Percentiles rank a stretch among this genome's conserved stretches.
Evolutionary conservation across 2,888 invertebrate species (phyloP).

Genomic region (Lordiphosa fenestrarum): DNA sequence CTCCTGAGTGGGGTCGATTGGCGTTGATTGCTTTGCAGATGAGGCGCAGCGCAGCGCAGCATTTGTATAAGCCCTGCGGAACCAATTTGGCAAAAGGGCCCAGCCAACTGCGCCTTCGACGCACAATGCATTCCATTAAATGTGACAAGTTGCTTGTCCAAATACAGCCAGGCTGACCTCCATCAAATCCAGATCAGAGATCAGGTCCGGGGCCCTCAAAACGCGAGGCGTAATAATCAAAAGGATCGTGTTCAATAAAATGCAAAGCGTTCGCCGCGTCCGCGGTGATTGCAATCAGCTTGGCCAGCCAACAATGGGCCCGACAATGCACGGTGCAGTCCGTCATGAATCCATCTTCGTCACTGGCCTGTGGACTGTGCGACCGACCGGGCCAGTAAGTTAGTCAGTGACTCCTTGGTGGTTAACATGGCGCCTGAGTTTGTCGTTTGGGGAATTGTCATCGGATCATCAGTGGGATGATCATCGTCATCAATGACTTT

Average conservation of each 20-base stretch:
- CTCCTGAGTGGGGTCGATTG: constrained; percentile 35
- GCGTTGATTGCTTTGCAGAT: constrained; percentile 67
- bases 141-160: constrained; percentile 73
- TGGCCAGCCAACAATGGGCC: constrained; percentile 19
- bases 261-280: constrained; percentile 49
- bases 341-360: constrained; percentile 73
- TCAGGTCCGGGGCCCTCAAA: constrained; percentile 27
- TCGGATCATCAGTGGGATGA: constrained; percentile 67
- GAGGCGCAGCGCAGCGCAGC: constrained; percentile 4
- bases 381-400: constrained; percentile 37
- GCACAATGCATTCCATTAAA: constrained; percentile 61
- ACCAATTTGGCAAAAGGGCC: constrained; percentile 1
- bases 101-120: constrained; percentile 7
- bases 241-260: constrained; percentile 70
- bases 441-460: constrained; percentile 78
- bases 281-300: constrained; percentile 56
- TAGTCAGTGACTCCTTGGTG: constrained; percentile 60
- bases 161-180: constrained; percentile 59
- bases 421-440: constrained; percentile 80
- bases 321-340: constrained; percentile 28
- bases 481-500: constrained; percentile 67
- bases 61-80: constrained; percentile 6
- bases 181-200: constrained; percentile 43
- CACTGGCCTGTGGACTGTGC: constrained; percentile 31
- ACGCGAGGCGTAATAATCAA: constrained; percentile 45